Evolutionary conservation across 2,888 invertebrate genomes (phyloP), one percentile per base, ranked within the genome.

Genomic region (Galerucella nymphaeae): DNA sequence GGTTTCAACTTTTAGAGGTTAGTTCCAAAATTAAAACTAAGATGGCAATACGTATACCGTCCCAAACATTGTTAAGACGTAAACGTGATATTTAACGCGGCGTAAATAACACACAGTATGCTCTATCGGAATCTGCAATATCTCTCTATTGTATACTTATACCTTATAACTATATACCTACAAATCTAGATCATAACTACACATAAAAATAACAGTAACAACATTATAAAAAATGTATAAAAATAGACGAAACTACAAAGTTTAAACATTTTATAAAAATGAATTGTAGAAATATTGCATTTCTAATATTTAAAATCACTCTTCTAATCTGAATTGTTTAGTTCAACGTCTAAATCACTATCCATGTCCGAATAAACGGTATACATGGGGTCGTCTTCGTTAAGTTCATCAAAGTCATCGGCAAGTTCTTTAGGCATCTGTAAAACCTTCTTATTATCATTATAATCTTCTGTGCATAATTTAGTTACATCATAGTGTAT

Each of bases 401-500:
- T 70, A 20, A 76, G 75, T 4, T 77, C 78, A 30, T 77, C 77
- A 13, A 69, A 67, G 5, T 74, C 73, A 14, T 76, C 72, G 50
- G 77, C 78, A 23, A 71, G 41, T 23, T 76, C 76, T 45, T 80
- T 75, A n/a, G 74, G 73, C 6, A 83, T 63, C 13, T 81, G 74
- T 16, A 83, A 72, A 59, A 81, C 63, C 59, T 59, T 75, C 55
- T 80, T 81, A 13, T 75, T 81, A 11, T 42, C 42, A 16, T 62
- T 74, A 8, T 82, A 81, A 6, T 83, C 82, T 4, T 81, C 77
- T n/a, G 80, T 57, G 16, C 76, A 72, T 38, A 81, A 74, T 38
- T 78, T 77, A 0, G 77, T 72, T 9, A 82, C 41, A 58, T 85
- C 83, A 70, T 84, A 86, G 70, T 79, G 82, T 42, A 86, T 82